Conservation (phyloP, 2,888 invertebrate genomes). For the Chrysolina oricalcia region DNA sequence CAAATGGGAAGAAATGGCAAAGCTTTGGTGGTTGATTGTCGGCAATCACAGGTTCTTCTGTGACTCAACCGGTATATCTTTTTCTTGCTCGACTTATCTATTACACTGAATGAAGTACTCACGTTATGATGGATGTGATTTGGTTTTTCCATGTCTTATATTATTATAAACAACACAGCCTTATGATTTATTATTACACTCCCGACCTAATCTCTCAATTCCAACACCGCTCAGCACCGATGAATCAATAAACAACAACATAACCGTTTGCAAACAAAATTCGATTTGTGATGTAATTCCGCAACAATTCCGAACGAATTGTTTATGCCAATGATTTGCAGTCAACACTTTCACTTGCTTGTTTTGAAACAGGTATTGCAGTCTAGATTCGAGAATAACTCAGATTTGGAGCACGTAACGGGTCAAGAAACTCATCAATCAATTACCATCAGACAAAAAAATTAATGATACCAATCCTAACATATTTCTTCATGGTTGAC, state of each 20-base stretch:
- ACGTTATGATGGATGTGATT: too few species aligned
- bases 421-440: not conserved
- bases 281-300: slow-evolving; percentile 1
- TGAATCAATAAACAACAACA: not conserved
- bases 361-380: not conserved
- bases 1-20: too few species aligned
- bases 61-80: too few species aligned
- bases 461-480: not conserved
- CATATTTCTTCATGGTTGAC: too few species aligned
- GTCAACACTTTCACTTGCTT: not conserved
- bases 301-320: not conserved
- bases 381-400: not conserved
- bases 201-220: too few species aligned
- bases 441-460: not conserved
- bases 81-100: too few species aligned
- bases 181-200: too few species aligned
- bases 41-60: too few species aligned
- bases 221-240: not conserved
- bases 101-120: too few species aligned
- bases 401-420: not conserved
- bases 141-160: too few species aligned
- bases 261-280: not conserved
- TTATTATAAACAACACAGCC: too few species aligned
- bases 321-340: not conserved
- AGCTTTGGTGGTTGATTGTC: too few species aligned